Evolutionary conservation across 2,888 invertebrate genomes (phyloP), one percentile per base, ranked within the genome.

Genomic region (Troides oblongomaculatus): DNA sequence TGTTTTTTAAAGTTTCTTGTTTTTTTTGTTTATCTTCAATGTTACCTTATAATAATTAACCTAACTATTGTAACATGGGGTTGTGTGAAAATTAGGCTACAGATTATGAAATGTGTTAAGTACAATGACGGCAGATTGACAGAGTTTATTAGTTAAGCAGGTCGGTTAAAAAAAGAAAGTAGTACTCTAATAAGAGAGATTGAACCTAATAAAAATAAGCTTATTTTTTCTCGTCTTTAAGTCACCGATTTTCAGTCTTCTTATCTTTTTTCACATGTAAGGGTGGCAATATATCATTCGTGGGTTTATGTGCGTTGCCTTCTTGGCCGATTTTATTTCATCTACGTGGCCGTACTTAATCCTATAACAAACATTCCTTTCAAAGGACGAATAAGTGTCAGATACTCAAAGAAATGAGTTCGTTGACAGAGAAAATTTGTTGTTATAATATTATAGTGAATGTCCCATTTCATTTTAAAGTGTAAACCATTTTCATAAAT

Each of bases 291-390:
- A 66, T 59, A 70, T 63, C 66, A 66, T 62, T 36, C 30, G 36
- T 63, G 23, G 63, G 17, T 63, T 59, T 70, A 70, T 63, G 58
- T 30, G 23, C 25, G 66, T 39, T 60, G 64, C 64, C 64, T 70
- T 30, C 30, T 30, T 56, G 67, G 56, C 46, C 46, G 67, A 64
- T 64, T 70, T 70, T 67, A 70, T 70, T 70, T 70, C 60, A 18
- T 64, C 43, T 66, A 63, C 66, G 70, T 70, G 60, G 17, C 62
- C 39, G 56, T 61, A 67, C 70, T 64, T 66, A 67, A 70, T 67
- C 70, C 64, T 63, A 62, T 66, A 66, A 66, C 63, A 70, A 66
- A 64, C 50, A 66, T 65, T 70, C 62, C n/a, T 70, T 66, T 69
- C 61, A 69, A 36, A 30, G 53, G 30, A 64, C 46, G 61, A 57